phyloP scores from a whole-genome alignment of 2,888 invertebrate species.

The Apomyelois bistriatella region DNA sequence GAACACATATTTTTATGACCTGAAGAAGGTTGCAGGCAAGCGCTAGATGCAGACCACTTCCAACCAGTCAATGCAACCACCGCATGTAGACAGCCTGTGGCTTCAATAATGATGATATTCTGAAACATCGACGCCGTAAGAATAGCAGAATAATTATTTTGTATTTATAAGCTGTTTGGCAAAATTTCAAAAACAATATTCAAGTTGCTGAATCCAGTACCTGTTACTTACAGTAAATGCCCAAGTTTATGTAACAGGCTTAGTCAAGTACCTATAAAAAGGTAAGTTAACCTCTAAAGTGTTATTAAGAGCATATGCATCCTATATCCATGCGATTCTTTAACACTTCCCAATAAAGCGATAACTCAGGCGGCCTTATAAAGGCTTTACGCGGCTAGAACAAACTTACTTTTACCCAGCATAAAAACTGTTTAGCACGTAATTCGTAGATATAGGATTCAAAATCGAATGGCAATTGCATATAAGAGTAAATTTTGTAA shows the following conservation, averaged over 20 bases:
- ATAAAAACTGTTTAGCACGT: background rate
- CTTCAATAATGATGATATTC: no score
- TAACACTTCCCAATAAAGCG: conserved; percentile 27
- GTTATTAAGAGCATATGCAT: conserved; percentile 12
- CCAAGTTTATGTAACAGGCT: background rate
- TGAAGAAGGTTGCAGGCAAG: no score
- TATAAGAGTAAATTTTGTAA: conserved; percentile 16
- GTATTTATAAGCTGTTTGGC: no score
- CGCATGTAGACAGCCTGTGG: no score
- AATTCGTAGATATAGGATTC: conserved; percentile 16
- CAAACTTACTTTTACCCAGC: conserved; percentile 13
- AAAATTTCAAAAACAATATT: no score
- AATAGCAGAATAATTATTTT: no score
- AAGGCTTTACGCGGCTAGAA: conserved; percentile 30
- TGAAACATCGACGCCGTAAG: no score
- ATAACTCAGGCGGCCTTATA: conserved; percentile 40
- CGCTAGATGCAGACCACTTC: no score
- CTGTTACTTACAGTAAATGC: no score
- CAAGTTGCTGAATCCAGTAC: no score
- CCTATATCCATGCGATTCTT: conserved; percentile 1
- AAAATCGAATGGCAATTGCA: conserved; percentile 8
- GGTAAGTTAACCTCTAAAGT: conserved; percentile 4
- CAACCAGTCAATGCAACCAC: no score
- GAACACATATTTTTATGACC: no score
- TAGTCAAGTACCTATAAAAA: background rate